A percentile compares a stretch with the other conserved stretches of the same genome.
Evolutionary conservation across 2,888 invertebrate species (phyloP).

Genomic region (Macropis europaea): DNA sequence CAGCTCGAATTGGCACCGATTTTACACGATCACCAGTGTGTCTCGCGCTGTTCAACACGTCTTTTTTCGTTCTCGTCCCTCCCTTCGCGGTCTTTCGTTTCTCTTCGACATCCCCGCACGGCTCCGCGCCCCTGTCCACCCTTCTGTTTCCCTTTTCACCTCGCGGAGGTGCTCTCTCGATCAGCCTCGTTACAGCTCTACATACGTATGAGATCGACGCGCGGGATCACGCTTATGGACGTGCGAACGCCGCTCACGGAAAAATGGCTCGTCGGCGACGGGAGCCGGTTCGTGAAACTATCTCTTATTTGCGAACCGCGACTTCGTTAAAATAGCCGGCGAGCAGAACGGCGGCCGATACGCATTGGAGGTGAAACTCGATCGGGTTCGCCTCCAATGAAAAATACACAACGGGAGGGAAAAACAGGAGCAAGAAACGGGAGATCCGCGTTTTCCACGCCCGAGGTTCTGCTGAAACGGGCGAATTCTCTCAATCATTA

Average conservation of each 20-base stretch:
- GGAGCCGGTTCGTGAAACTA: conserved; percentile 64
- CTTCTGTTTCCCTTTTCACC: background rate
- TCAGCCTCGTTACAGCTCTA: conserved; percentile 60
- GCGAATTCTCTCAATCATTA: conserved; percentile 60
- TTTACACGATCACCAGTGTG: conserved; percentile 52
- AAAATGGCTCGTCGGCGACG: conserved; percentile 55
- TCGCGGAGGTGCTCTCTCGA: conserved; percentile 38
- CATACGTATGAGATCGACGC: conserved; percentile 49
- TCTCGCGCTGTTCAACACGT: conserved; percentile 10
- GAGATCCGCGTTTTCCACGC: conserved; percentile 62
- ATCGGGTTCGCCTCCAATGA: conserved; percentile 9
- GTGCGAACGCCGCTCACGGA: conserved; percentile 55
- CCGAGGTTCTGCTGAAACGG: conserved; percentile 57
- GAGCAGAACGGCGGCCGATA: conserved; percentile 15
- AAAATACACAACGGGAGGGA: conserved; percentile 9
- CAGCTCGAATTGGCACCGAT: conserved; percentile 42
- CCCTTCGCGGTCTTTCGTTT: no score
- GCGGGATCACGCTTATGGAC: conserved; percentile 57
- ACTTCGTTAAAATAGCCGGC: conserved; percentile 60
- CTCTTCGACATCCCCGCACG: no score
- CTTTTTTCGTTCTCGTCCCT: background rate
- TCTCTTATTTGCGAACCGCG: conserved; percentile 58
- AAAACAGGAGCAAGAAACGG: conserved; percentile 42
- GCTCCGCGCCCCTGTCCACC: background rate
- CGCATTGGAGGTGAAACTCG: conserved; percentile 63